phyloP scores from a whole-genome alignment of 2,113 vertebrate genomes.

The Morone saxatilis region DNA sequence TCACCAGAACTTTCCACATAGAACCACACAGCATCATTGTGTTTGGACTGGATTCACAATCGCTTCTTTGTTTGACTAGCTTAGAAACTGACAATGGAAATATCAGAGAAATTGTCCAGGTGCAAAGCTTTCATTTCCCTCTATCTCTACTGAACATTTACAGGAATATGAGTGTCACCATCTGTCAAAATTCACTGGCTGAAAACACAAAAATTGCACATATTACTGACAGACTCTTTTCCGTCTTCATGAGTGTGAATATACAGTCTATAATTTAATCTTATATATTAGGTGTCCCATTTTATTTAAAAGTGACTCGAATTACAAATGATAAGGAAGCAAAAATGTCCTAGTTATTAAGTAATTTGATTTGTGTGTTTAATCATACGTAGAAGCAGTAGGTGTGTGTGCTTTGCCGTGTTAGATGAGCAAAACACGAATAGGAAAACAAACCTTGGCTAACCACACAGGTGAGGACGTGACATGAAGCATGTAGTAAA shows the following conservation, averaged over 20 bases:
- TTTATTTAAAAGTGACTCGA: background rate
- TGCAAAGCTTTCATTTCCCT: slow-evolving; percentile 32
- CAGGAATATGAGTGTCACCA: background rate
- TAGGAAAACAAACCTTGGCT: background rate
- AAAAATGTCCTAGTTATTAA: background rate
- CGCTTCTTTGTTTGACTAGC: slow-evolving; percentile 42
- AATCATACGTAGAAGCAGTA: background rate
- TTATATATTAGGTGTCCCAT: background rate
- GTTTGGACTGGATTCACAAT: slow-evolving; percentile 42
- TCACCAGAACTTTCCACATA: background rate
- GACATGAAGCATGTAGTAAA: background rate
- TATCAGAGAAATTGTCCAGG: slow-evolving; percentile 21
- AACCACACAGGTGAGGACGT: slow-evolving; percentile 1
- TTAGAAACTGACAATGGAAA: slow-evolving; percentile 10
- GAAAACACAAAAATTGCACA: background rate
- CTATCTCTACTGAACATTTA: background rate
- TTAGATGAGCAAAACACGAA: no score
- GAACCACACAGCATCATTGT: slow-evolving; percentile 6
- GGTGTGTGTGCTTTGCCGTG: no score
- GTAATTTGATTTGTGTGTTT: background rate
- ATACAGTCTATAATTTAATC: background rate
- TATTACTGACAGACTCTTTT: background rate
- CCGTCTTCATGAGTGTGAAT: background rate
- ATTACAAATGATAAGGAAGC: background rate
- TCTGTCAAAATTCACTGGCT: background rate